Percentiles rank a stretch among this genome's conserved stretches.
Conservation (phyloP, 2,888 invertebrate genomes). For the Melitaea athalia region DNA sequence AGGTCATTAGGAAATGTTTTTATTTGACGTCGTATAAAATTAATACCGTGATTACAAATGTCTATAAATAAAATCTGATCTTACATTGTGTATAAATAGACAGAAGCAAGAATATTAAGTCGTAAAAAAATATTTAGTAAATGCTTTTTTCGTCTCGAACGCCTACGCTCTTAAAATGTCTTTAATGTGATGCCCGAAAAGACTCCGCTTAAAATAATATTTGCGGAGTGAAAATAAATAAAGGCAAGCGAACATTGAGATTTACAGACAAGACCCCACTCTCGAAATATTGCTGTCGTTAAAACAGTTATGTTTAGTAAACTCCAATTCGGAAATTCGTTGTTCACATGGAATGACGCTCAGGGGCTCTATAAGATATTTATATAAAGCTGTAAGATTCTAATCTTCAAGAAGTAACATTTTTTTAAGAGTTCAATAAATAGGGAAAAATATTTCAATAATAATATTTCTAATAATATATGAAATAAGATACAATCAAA, state of each 20-base stretch:
- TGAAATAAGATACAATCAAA: no score
- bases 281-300: slow-evolving; percentile 17
- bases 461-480: no score
- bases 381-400: no score
- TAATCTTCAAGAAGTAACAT: no score
- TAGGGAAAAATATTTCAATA: no score
- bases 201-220: slow-evolving; percentile 27
- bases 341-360: neutral
- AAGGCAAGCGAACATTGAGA: slow-evolving; percentile 23
- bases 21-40: neutral
- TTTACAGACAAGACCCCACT: slow-evolving; percentile 20
- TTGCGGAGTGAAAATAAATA: slow-evolving; percentile 25
- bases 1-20: neutral
- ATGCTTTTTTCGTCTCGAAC: neutral
- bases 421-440: no score
- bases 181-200: slow-evolving; percentile 17
- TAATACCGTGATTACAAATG: neutral
- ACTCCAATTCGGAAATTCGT: neutral
- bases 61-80: neutral
- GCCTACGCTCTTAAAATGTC: neutral
- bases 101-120: neutral
- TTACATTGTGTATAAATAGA: neutral
- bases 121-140: neutral
- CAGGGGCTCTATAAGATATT: no score
- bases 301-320: slow-evolving; percentile 17